Evolutionary conservation across 2,888 invertebrate genomes (phyloP).

Genomic region (Griposia aprilina): DNA sequence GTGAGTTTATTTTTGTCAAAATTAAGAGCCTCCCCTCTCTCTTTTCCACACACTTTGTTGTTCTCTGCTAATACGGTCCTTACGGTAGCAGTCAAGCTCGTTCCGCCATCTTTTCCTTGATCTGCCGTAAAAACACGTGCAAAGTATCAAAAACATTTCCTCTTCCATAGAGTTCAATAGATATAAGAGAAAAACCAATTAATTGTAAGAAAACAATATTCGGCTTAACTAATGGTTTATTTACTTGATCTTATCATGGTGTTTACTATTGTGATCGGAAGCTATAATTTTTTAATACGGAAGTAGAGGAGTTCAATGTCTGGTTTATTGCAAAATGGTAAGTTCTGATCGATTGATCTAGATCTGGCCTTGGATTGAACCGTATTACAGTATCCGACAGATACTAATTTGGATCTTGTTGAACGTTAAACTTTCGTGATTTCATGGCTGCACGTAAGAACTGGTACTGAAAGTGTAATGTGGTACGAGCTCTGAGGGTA

Average conservation of each 20-base stretch:
- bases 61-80: too few relatives aligned
- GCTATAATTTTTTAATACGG: slow-evolving; percentile 41
- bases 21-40: too few relatives aligned
- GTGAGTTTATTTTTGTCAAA: too few relatives aligned
- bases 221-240: slow-evolving; percentile 45
- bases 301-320: slow-evolving; percentile 37
- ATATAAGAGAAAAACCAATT: slow-evolving; percentile 19
- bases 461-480: too few relatives aligned
- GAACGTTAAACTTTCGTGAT: neutral
- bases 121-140: neutral
- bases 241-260: slow-evolving; percentile 37
- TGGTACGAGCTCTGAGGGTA: neutral
- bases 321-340: slow-evolving; percentile 36
- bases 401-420: neutral
- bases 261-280: slow-evolving; percentile 50
- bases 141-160: neutral
- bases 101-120: neutral
- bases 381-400: neutral
- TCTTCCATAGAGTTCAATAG: slow-evolving; percentile 2
- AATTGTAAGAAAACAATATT: slow-evolving; percentile 37
- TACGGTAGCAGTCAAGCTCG: too few relatives aligned
- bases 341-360: slow-evolving; percentile 18
- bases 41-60: too few relatives aligned
- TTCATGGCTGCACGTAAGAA: neutral
- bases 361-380: neutral